A percentile compares a stretch with the other conserved stretches of the same genome.
These are phyloP conservation scores for Rhinoderma darwinii DNA, from an alignment of 2,113 vertebrate genomes.

Conservation along the genomic window DNA sequence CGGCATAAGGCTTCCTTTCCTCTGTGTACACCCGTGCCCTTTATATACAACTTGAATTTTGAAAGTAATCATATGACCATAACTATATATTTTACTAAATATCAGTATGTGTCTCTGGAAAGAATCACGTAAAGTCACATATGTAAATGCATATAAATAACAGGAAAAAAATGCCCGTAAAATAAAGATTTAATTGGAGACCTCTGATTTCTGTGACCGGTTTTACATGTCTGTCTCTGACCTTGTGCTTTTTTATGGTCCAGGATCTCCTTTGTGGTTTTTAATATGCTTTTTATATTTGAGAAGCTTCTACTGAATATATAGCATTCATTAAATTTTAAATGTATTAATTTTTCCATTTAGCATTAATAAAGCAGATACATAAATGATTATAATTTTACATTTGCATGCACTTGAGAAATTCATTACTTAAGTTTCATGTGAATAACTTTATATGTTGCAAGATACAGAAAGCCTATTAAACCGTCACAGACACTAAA, in stretches of 20 bases:
- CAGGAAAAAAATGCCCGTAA: background rate
- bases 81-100: no score
- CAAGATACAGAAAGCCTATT: slow-evolving; percentile 52
- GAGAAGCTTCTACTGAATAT: background rate
- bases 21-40: no score
- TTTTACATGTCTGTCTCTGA: background rate
- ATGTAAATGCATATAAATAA: no score
- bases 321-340: background rate
- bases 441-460: slow-evolving; percentile 23
- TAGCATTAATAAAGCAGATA: slow-evolving; percentile 26
- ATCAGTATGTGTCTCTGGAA: no score
- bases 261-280: background rate
- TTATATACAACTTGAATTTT: no score
- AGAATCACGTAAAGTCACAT: no score
- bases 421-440: slow-evolving; percentile 49
- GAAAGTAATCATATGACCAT: no score
- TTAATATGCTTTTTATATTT: background rate
- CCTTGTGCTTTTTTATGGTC: background rate
- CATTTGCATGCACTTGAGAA: slow-evolving; percentile 40
- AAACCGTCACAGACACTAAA: slow-evolving; percentile 59
- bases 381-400: slow-evolving; percentile 44
- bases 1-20: no score
- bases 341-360: slow-evolving; percentile 6
- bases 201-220: background rate
- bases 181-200: background rate